Percentiles rank a stretch among this genome's conserved stretches.
Evolutionary conservation across 2,797 vertebrate genomes (phyloP).

Genomic region (Muraenolepis orangiensis): DNA sequence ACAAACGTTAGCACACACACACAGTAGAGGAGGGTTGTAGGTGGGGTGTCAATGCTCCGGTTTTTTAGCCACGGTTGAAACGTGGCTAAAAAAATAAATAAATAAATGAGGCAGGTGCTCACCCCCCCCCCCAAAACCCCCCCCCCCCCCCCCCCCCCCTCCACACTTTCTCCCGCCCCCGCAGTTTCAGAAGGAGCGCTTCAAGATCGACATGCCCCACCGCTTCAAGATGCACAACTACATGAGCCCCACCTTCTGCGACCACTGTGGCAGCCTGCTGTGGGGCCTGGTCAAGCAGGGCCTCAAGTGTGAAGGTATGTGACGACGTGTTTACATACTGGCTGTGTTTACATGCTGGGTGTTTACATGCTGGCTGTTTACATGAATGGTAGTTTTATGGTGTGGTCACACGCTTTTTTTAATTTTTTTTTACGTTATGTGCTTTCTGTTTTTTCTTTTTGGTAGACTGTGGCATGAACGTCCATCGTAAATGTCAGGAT

Average conservation of each 20-base stretch:
- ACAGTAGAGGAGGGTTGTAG: too few species aligned
- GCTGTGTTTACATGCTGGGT: too few species aligned
- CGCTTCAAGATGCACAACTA: slow-evolving; percentile 95
- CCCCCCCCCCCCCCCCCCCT: too few species aligned
- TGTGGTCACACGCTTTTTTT: not conserved
- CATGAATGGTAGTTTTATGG: too few species aligned
- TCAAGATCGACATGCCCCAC: slow-evolving; percentile 99
- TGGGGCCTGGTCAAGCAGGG: slow-evolving; percentile 98
- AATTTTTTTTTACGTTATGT: not conserved
- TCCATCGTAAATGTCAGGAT: slow-evolving; percentile 95
- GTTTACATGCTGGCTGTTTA: too few species aligned
- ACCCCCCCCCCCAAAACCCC: not conserved
- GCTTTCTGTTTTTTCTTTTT: not conserved
- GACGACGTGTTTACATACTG: too few species aligned
- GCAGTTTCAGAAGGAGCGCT: slow-evolving; percentile 98
- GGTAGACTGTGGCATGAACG: slow-evolving; percentile 93
- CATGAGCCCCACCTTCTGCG: slow-evolving; percentile 99
- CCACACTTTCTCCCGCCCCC: not conserved
- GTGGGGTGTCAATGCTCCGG: too few species aligned
- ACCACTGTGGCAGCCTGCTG: slow-evolving; percentile 96
- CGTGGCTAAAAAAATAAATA: too few species aligned
- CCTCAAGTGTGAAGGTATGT: slow-evolving; percentile 97
- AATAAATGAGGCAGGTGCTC: not conserved
- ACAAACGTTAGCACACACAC: too few species aligned
- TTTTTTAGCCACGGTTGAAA: too few species aligned